phyloP scores from a whole-genome alignment of 35 echinoderm and acorn worm genomes.

The Strongylocentrotus purpuratus region DNA sequence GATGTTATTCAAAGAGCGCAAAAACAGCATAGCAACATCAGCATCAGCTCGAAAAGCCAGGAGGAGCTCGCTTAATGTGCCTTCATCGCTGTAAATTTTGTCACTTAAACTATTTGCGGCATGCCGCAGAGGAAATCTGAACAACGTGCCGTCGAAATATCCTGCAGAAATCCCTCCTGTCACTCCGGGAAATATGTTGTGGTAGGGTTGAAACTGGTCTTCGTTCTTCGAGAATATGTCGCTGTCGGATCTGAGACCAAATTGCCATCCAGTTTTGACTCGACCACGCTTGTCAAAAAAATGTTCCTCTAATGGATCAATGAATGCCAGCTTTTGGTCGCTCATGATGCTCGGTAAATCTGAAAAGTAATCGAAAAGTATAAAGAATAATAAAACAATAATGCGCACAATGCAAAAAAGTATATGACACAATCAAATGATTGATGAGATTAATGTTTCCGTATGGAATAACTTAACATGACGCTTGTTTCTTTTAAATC shows the following conservation, averaged over 20 bases:
- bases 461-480: too few relatives aligned
- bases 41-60: background rate
- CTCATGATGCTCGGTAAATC: conserved; percentile 39
- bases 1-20: background rate
- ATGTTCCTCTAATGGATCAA: conserved; percentile 36
- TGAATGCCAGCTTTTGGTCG: conserved; percentile 18
- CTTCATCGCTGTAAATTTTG: background rate
- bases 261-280: background rate
- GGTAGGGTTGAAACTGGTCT: conserved; percentile 33
- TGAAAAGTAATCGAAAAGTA: background rate
- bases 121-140: background rate
- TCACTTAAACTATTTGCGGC: background rate
- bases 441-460: too few relatives aligned
- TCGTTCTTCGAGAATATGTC: background rate
- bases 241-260: background rate
- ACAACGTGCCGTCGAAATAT: conserved; percentile 29
- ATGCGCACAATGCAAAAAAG: too few relatives aligned
- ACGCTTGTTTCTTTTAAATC: too few relatives aligned
- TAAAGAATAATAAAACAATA: too few relatives aligned
- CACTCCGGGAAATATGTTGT: background rate
- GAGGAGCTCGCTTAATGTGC: background rate
- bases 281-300: background rate
- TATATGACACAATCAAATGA: too few relatives aligned
- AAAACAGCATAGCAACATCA: conserved; percentile 11
- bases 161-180: background rate